phyloP scores from a whole-genome alignment of 2,888 invertebrate species.

The Metallyticus violacea region DNA sequence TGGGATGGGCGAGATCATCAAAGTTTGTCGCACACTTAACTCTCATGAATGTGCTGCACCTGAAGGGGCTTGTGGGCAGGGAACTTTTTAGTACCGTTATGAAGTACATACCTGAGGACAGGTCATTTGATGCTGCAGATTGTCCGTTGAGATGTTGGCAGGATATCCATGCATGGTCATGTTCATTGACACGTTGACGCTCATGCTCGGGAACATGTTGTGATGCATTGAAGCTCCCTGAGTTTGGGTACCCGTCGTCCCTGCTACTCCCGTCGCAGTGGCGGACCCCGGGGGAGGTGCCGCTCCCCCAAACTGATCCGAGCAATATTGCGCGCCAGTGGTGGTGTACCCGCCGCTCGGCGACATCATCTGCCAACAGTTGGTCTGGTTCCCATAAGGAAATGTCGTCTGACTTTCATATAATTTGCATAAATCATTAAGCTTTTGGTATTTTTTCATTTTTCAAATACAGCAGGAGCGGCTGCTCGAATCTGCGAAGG shows the following conservation, averaged over 20 bases:
- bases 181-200: conserved; percentile 95
- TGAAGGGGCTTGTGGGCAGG: no score
- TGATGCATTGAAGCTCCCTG: conserved; percentile 37
- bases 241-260: conserved; percentile 34
- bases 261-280: conserved; percentile 11
- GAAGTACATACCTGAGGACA: conserved; percentile 69
- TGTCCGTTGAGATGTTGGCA: conserved; percentile 44
- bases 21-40: no score
- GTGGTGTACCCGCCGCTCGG: conserved; percentile 33
- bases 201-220: conserved; percentile 80
- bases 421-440: background rate
- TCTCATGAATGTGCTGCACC: no score
- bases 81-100: no score
- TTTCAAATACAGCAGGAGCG: background rate
- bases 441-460: background rate
- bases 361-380: conserved; percentile 55
- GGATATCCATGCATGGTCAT: conserved; percentile 85
- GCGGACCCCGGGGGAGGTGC: background rate
- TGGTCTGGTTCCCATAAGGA: background rate
- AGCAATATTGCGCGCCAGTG: conserved; percentile 32
- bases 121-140: conserved; percentile 54
- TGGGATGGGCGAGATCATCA: no score
- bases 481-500: background rate
- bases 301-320: conserved; percentile 24
- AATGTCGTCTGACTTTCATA: no score